These are phyloP conservation scores for Drosophila monieri DNA, from an alignment of 2,888 invertebrate species.

Conservation along the genomic window DNA sequence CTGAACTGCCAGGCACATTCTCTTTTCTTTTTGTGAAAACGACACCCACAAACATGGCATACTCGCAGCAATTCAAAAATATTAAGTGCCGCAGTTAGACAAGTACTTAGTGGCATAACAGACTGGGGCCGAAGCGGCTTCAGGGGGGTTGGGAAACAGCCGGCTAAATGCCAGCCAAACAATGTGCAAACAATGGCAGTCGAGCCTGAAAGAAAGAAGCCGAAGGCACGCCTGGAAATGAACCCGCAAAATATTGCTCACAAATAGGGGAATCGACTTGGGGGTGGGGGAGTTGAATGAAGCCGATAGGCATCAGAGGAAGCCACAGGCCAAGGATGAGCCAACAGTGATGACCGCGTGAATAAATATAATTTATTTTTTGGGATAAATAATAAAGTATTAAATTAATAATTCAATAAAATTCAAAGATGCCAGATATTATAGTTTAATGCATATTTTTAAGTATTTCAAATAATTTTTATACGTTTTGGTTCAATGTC, in stretches of 20 bases:
- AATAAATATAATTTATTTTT: background rate
- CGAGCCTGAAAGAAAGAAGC: slow-evolving; percentile 29
- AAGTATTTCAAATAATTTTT: too few species aligned
- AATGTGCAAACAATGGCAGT: slow-evolving; percentile 70
- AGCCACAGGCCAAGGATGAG: background rate
- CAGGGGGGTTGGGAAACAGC: background rate
- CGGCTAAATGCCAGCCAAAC: slow-evolving; percentile 50
- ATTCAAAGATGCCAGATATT: too few species aligned
- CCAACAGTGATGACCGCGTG: slow-evolving; percentile 4
- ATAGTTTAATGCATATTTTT: too few species aligned
- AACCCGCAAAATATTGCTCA: slow-evolving; percentile 67
- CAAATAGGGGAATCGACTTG: slow-evolving; percentile 37
- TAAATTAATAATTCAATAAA: too few species aligned
- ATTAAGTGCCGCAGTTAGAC: slow-evolving; percentile 75
- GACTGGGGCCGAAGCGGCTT: slow-evolving; percentile 10
- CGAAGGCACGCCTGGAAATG: slow-evolving; percentile 50
- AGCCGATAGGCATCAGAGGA: background rate
- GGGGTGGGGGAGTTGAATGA: background rate
- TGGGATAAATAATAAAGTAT: too few species aligned
- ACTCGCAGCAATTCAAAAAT: slow-evolving; percentile 61
- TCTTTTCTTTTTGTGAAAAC: slow-evolving; percentile 6
- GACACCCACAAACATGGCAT: slow-evolving; percentile 28
- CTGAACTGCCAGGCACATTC: slow-evolving; percentile 24
- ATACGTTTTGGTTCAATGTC: too few species aligned
- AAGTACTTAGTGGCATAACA: slow-evolving; percentile 73